phyloP scores from a whole-genome alignment of 2,113 vertebrate genomes.

The Theristicus caerulescens region DNA sequence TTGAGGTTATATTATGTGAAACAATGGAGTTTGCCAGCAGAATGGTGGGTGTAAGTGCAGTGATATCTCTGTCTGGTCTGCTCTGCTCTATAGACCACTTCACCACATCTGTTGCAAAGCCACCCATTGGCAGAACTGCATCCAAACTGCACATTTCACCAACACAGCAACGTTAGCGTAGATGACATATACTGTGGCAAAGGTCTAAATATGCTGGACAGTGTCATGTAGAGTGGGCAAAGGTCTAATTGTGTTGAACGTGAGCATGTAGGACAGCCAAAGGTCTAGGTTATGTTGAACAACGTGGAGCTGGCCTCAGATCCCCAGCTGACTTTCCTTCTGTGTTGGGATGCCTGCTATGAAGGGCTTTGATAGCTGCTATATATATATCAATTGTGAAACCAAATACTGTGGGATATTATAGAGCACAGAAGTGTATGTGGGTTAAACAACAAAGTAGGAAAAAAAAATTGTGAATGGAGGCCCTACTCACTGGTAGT shows the following conservation, averaged over 20 bases:
- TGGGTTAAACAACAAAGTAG: neutral
- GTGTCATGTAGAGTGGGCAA: neutral
- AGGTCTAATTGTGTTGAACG: neutral
- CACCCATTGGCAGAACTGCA: neutral
- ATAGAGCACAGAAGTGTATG: neutral
- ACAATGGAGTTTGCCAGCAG: neutral
- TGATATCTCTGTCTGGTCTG: neutral
- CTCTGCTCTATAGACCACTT: neutral
- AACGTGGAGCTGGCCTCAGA: accelerated
- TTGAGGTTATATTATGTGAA: neutral
- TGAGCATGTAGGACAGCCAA: neutral
- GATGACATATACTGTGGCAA: neutral
- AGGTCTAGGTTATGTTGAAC: neutral
- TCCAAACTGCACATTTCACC: accelerated
- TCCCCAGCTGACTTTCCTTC: neutral
- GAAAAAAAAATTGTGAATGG: neutral
- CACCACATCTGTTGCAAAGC: neutral
- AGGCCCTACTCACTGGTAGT: neutral
- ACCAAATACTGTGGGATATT: neutral
- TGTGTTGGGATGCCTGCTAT: neutral
- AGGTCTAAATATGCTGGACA: neutral
- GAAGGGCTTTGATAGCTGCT: neutral
- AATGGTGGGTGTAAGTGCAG: neutral
- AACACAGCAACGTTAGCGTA: neutral
- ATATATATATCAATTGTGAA: neutral